Conservation (phyloP, 2,797 vertebrate species). For the Aphelocoma californica region DNA sequence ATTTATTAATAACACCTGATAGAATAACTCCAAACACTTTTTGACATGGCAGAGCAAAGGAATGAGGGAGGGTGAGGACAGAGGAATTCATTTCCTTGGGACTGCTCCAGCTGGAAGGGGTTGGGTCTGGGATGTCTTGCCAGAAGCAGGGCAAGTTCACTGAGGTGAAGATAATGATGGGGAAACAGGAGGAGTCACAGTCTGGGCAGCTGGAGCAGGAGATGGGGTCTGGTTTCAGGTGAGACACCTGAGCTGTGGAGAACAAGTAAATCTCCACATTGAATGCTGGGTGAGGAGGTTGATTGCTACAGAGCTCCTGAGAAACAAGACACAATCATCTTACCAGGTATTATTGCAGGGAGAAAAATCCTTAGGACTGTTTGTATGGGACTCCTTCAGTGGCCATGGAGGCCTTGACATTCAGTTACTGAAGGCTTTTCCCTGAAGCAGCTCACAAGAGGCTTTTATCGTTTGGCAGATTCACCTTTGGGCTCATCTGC, state of each 20-base stretch:
- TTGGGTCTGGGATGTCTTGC: not conserved
- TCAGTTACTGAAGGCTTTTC: not conserved
- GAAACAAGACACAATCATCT: not conserved
- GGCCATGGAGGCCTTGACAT: not conserved
- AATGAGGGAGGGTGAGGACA: not conserved
- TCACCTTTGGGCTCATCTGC: conserved; percentile 55
- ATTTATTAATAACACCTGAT: conserved; percentile 33
- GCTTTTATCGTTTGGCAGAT: conserved; percentile 1
- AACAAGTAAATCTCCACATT: not conserved
- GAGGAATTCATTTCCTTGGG: not conserved
- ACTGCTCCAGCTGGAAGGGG: not conserved
- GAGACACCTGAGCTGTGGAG: not conserved
- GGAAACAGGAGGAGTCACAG: not conserved
- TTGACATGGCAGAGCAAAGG: not conserved
- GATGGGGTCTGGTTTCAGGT: not conserved
- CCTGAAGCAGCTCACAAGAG: not conserved
- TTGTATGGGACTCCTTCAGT: not conserved
- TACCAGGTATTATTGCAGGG: not conserved
- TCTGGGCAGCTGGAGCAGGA: not conserved
- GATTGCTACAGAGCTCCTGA: not conserved
- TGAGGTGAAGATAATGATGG: not conserved
- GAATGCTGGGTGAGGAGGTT: not conserved
- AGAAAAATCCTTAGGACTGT: not conserved
- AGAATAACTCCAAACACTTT: not conserved
- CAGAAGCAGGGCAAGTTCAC: not conserved